Conservation (phyloP, 2,113 vertebrate species). For the Kryptolebias marmoratus region DNA sequence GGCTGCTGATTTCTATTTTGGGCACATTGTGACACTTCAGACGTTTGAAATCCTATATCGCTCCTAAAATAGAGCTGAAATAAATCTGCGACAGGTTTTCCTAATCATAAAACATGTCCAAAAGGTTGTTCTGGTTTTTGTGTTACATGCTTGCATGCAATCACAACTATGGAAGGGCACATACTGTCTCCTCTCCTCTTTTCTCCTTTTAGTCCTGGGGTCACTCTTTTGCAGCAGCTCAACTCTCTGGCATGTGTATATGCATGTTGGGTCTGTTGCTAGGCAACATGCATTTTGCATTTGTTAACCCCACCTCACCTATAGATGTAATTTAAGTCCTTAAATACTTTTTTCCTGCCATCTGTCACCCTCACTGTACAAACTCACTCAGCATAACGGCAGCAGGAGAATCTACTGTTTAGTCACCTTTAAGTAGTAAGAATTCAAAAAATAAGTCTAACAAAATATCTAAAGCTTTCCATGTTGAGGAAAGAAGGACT, state of each 20-base stretch:
- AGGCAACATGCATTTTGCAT: constrained; percentile 42
- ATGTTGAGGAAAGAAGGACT: constrained; percentile 13
- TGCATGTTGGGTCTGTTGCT: constrained; percentile 66
- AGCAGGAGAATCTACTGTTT: not conserved
- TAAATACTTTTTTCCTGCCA: not conserved
- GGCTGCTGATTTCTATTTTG: constrained; percentile 32
- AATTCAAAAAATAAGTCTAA: not conserved
- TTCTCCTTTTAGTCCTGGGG: constrained; percentile 14
- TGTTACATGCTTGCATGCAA: constrained; percentile 30
- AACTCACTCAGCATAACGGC: not conserved
- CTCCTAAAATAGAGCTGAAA: constrained; percentile 28
- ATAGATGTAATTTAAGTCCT: constrained; percentile 4
- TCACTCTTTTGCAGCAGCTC: constrained; percentile 34
- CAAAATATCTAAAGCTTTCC: not conserved
- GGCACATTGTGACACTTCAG: constrained; percentile 31
- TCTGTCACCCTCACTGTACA: not conserved
- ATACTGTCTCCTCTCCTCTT: constrained; percentile 4
- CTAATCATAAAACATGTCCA: constrained; percentile 1
- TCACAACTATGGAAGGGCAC: constrained; percentile 1
- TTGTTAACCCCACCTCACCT: constrained; percentile 29
- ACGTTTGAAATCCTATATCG: constrained; percentile 38
- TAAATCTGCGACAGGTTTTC: constrained; percentile 19
- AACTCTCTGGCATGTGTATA: constrained; percentile 66
- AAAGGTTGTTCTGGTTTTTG: constrained; percentile 20
- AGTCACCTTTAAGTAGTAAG: not conserved